Conservation (phyloP, 1,140 invertebrate genomes). For the Apis mellifera region Amel_HAv3.1 CM009945.2:5003501-5004000, state of each 20-base stretch:
- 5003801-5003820: background rate
- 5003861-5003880: conserved; percentile 7
- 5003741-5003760: background rate
- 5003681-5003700: background rate
- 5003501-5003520: conserved; percentile 9
- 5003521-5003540: conserved; percentile 6
- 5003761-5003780: background rate
- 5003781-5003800: background rate
- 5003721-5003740: background rate
- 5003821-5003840: conserved; percentile 38
- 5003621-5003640: conserved; percentile 30
- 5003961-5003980: conserved; percentile 36
- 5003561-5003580: background rate
- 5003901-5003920: background rate
- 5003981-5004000: conserved; percentile 21
- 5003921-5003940: conserved; percentile 14
- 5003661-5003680: background rate
- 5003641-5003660: conserved; percentile 50
- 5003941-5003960: conserved; percentile 24
- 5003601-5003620: conserved; percentile 14
- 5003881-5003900: background rate
- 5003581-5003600: background rate
- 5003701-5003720: conserved; percentile 39
- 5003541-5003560: background rate
- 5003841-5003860: background rate